Evolutionary conservation across 2,888 invertebrate species (phyloP).

Genomic region (Machimus atricapillus): DNA sequence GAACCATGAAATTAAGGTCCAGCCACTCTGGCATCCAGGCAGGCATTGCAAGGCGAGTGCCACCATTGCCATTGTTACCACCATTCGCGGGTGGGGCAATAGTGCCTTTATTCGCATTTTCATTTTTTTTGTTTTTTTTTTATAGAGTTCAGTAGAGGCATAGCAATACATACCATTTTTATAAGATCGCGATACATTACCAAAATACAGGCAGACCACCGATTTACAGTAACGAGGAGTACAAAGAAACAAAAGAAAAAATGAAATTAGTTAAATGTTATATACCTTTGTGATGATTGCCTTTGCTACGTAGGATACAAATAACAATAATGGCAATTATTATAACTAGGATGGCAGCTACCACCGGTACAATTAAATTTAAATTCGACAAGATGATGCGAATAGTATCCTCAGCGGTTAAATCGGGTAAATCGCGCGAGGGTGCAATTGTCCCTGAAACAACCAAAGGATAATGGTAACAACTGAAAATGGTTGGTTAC

Average conservation of each 20-base stretch:
- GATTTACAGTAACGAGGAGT: conserved; percentile 20
- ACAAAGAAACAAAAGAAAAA: conserved; percentile 55
- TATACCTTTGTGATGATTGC: conserved; percentile 85
- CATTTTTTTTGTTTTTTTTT: background rate
- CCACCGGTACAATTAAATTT: conserved; percentile 92
- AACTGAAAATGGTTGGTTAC: conserved; percentile 42
- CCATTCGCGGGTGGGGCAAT: conserved; percentile 78
- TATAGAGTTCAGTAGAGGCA: background rate
- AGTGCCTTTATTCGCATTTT: conserved; percentile 68
- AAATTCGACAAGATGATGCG: conserved; percentile 88
- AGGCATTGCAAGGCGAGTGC: conserved; percentile 66
- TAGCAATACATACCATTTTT: conserved; percentile 20
- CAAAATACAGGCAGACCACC: conserved; percentile 17
- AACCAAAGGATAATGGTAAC: conserved; percentile 55
- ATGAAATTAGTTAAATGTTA: conserved; percentile 58
- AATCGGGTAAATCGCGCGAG: conserved; percentile 81
- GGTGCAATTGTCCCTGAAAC: conserved; percentile 96
- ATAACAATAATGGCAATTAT: conserved; percentile 93
- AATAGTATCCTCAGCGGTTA: conserved; percentile 82
- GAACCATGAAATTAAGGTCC: conserved; percentile 89
- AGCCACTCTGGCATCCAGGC: conserved; percentile 87
- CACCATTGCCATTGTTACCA: conserved; percentile 58
- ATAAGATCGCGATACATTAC: background rate
- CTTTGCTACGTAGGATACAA: conserved; percentile 86
- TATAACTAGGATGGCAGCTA: conserved; percentile 89